Evolutionary conservation across 64 coral and sea anemone species (phyloP).

Genomic region (Montipora cactus): DNA sequence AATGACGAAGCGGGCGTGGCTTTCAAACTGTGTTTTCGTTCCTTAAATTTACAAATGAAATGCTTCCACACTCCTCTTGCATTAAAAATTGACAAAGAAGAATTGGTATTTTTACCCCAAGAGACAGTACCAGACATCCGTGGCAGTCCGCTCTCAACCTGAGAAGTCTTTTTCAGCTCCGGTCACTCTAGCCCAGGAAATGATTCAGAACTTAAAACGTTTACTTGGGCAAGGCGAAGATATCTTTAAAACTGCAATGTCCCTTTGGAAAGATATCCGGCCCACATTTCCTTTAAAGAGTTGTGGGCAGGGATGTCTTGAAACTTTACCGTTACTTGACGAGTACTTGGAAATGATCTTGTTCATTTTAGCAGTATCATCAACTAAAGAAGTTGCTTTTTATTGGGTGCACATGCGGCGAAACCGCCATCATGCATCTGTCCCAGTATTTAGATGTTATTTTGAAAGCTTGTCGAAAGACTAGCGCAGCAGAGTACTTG

Average conservation of each 20-base stretch:
- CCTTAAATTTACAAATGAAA: background rate
- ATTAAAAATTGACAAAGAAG: background rate
- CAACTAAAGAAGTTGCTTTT: background rate
- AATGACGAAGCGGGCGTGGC: background rate
- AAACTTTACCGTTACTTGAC: background rate
- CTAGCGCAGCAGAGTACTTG: background rate
- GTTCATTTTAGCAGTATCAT: background rate
- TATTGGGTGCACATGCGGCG: background rate
- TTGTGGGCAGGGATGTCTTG: background rate
- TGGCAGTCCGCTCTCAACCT: background rate
- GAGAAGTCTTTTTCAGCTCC: background rate
- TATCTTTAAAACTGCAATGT: background rate
- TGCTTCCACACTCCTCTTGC: background rate
- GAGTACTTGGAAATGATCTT: background rate
- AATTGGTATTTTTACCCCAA: background rate
- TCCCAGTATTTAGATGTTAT: slow-evolving; percentile 4
- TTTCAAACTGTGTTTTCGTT: background rate
- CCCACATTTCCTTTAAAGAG: background rate
- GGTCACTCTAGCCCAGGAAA: background rate
- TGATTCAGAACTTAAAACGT: background rate
- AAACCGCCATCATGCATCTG: background rate
- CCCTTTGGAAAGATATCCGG: background rate
- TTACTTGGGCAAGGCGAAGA: background rate
- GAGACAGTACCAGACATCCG: background rate
- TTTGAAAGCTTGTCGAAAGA: slow-evolving; percentile 7